phyloP scores from a whole-genome alignment of 2,888 invertebrate species.

The Cenopis cana region DNA sequence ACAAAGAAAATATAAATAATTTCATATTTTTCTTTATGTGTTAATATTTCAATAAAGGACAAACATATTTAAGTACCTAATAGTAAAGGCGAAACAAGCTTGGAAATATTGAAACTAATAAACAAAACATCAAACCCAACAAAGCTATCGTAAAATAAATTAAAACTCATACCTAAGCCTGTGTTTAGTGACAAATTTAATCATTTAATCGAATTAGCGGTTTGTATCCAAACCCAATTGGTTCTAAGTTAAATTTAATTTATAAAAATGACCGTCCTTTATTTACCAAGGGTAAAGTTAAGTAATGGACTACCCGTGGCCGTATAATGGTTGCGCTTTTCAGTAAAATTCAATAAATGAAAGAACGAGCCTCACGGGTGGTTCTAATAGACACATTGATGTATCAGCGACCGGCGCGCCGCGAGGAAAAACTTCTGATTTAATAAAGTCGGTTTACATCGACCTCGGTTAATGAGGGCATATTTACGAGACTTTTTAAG shows the following conservation, averaged over 20 bases:
- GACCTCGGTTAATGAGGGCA: constrained; percentile 62
- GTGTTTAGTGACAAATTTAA: neutral
- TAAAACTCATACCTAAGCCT: neutral
- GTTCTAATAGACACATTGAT: constrained; percentile 78
- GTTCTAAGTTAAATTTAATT: constrained; percentile 9
- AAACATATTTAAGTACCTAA: too few relatives aligned
- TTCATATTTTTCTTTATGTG: too few relatives aligned
- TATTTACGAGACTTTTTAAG: constrained; percentile 63
- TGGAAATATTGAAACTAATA: neutral
- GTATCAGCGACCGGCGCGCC: constrained; percentile 59
- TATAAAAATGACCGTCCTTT: constrained; percentile 26
- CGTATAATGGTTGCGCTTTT: constrained; percentile 58
- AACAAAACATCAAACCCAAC: neutral
- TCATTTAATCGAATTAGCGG: neutral
- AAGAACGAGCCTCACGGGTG: constrained; percentile 66
- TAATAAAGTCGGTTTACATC: constrained; percentile 57
- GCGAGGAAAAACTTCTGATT: constrained; percentile 38
- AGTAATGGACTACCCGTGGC: constrained; percentile 50
- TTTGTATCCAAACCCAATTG: neutral
- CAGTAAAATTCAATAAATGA: constrained; percentile 73
- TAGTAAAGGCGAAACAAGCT: too few relatives aligned
- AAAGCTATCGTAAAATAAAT: too few relatives aligned
- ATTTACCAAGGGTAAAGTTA: constrained; percentile 19
- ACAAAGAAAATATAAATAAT: too few relatives aligned
- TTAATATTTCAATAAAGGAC: too few relatives aligned